These are phyloP conservation scores for Microctonus brassicae DNA, from an alignment of 2,888 invertebrate species.

Conservation along the genomic window DNA sequence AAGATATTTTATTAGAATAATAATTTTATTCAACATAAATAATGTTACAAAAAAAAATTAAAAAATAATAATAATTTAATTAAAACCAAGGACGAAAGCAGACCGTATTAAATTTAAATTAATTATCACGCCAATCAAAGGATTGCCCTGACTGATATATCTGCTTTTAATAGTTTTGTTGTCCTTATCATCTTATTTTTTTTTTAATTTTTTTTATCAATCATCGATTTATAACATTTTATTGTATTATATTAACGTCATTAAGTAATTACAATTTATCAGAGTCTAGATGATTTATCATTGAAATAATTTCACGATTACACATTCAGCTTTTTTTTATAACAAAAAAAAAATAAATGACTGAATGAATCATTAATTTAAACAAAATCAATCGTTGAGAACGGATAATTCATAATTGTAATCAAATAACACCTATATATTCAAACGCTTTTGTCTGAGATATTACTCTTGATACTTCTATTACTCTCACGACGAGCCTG, in stretches of 20 bases:
- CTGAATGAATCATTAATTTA: too few species aligned
- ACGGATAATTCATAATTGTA: not conserved
- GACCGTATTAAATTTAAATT: too few species aligned
- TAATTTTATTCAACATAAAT: too few species aligned
- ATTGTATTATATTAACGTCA: not conserved
- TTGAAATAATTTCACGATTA: not conserved
- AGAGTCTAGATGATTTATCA: not conserved
- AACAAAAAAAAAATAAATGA: too few species aligned
- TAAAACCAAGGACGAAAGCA: too few species aligned
- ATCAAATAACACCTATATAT: not conserved
- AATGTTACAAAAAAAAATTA: too few species aligned
- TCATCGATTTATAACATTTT: not conserved
- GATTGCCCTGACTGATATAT: too few species aligned
- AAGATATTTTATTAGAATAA: too few species aligned
- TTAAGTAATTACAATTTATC: not conserved
- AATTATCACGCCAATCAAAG: too few species aligned
- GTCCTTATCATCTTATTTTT: not conserved
- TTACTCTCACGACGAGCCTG: conserved; percentile 57
- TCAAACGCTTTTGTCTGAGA: conserved; percentile 65
- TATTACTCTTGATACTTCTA: conserved; percentile 58
- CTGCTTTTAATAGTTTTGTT: too few species aligned
- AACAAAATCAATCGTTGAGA: not conserved
- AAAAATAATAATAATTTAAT: too few species aligned
- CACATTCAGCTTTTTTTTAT: too few species aligned
- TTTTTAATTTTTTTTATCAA: not conserved